Evolutionary conservation across 2,797 vertebrate species (phyloP).

Genomic region (Potorous gilbertii): DNA sequence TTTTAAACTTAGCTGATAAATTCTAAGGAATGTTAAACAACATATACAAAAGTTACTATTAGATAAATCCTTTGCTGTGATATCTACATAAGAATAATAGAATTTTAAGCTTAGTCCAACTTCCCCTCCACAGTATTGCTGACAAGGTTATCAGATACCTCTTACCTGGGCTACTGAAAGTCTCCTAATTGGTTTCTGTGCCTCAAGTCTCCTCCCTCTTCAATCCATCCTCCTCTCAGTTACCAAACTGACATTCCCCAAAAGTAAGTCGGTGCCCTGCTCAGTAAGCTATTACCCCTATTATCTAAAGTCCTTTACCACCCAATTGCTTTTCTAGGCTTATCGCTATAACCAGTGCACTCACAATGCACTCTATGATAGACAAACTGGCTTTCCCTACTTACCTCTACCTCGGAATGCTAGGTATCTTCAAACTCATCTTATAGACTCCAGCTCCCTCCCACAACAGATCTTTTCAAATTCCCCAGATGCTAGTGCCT

Average conservation of each 20-base stretch:
- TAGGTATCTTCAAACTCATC: neutral
- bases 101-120: neutral
- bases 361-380: neutral
- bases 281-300: neutral
- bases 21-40: neutral
- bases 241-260: neutral
- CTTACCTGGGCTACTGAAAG: neutral
- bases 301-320: neutral
- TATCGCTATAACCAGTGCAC: neutral
- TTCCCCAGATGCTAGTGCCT: neutral
- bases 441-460: neutral
- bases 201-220: neutral
- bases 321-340: neutral
- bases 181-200: neutral
- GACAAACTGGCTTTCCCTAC: neutral
- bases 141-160: neutral
- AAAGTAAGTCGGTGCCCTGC: neutral
- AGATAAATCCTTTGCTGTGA: neutral
- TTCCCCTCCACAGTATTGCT: neutral
- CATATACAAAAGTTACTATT: neutral
- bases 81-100: neutral
- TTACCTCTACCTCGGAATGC: neutral
- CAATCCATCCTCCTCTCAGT: neutral
- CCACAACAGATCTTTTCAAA: neutral
- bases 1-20: neutral